These are phyloP conservation scores for Cossypha dichroa DNA, from an alignment of 2,797 vertebrate species.

Conservation along the genomic window DNA sequence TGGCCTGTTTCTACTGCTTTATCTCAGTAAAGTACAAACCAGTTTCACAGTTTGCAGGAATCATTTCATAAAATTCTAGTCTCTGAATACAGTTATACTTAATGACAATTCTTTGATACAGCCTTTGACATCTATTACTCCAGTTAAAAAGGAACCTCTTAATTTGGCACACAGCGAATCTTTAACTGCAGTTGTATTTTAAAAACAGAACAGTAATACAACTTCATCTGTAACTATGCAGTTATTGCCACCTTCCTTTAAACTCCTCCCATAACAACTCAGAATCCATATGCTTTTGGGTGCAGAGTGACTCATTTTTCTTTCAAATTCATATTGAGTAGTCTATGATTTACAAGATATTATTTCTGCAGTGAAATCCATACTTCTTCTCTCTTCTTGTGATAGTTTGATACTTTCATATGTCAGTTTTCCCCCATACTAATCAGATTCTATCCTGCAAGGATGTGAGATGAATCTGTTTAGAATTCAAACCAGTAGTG, in stretches of 20 bases:
- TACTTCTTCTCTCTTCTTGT: neutral
- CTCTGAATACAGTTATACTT: neutral
- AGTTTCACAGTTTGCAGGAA: neutral
- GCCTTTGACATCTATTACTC: neutral
- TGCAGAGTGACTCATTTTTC: neutral
- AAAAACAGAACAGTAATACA: neutral
- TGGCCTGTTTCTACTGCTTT: neutral
- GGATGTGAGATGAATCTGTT: neutral
- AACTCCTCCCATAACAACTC: neutral
- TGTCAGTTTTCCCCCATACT: neutral
- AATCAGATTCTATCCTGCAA: neutral
- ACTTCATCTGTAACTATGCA: neutral
- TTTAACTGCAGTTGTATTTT: neutral
- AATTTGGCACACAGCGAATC: neutral
- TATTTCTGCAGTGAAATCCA: neutral
- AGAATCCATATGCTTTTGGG: neutral
- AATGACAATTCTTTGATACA: neutral
- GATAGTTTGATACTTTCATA: neutral
- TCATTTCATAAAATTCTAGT: neutral
- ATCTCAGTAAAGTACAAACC: constrained; percentile 25
- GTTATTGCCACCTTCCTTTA: neutral
- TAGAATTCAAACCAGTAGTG: neutral
- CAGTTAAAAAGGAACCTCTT: neutral
- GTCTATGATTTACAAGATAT: neutral
- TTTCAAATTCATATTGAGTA: neutral